A percentile compares a stretch with the other conserved stretches of the same genome.
These are phyloP conservation scores for Bambusicola thoracicus DNA, from an alignment of 2,113 vertebrate species.

Conservation along the genomic window DNA sequence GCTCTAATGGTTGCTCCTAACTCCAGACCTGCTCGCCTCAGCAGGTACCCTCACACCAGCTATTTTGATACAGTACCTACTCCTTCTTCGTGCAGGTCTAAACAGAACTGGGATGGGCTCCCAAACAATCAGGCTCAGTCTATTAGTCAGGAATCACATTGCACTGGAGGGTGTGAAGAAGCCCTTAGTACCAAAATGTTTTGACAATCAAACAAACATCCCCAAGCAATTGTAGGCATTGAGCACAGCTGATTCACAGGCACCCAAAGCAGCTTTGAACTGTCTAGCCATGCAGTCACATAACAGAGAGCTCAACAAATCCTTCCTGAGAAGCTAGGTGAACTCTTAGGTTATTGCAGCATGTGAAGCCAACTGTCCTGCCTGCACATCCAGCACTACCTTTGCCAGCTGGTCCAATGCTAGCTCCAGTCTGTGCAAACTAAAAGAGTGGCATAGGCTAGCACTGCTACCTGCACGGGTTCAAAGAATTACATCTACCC, in stretches of 20 bases:
- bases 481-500: not conserved
- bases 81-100: not conserved
- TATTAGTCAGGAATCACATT: not conserved
- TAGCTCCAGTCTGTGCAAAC: not conserved
- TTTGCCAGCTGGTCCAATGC: not conserved
- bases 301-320: conserved; percentile 37
- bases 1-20: not conserved
- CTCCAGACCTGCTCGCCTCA: not conserved
- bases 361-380: not conserved
- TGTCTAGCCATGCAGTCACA: not conserved
- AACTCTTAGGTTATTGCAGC: conserved; percentile 13
- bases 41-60: not conserved
- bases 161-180: not conserved
- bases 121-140: not conserved
- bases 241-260: not conserved
- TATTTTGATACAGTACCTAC: not conserved
- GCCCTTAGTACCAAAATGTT: conserved; percentile 43
- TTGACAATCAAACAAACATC: conserved; percentile 55
- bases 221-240: not conserved
- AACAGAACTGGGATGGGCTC: not conserved
- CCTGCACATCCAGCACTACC: not conserved
- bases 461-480: not conserved
- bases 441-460: not conserved
- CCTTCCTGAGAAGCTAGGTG: not conserved
- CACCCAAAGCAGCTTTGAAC: conserved; percentile 31